phyloP scores from a whole-genome alignment of 2,113 vertebrate species.

The Lethenteron reissneri region DNA sequence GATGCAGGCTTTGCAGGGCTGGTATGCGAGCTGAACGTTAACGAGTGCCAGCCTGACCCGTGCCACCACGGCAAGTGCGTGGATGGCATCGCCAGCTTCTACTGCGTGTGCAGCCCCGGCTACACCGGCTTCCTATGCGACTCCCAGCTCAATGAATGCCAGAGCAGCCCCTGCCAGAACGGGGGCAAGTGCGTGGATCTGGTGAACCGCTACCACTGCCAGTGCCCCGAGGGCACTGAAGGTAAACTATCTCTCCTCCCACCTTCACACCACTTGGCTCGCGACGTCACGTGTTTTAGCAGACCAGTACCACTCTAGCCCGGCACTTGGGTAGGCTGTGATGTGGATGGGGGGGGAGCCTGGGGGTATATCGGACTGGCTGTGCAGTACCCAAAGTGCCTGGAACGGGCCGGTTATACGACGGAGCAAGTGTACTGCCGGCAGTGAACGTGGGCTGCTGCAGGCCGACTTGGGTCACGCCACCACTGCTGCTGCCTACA shows the following conservation, averaged over 20 bases:
- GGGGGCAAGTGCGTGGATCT: constrained; percentile 60
- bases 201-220: constrained; percentile 66
- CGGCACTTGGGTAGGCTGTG: no score
- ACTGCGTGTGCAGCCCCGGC: constrained; percentile 45
- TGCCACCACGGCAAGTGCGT: constrained; percentile 63
- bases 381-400: no score
- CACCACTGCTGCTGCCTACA: no score
- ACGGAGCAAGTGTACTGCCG: no score
- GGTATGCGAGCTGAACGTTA: constrained; percentile 50
- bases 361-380: no score
- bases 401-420: no score
- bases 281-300: no score
- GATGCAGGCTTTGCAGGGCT: constrained; percentile 45
- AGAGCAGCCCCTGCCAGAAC: constrained; percentile 63
- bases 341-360: no score
- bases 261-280: no score
- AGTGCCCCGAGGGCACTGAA: constrained; percentile 45
- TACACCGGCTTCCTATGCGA: constrained; percentile 72
- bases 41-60: constrained; percentile 59
- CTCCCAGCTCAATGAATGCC: constrained; percentile 56
- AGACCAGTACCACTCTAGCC: no score
- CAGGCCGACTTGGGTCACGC: no score
- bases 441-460: no score
- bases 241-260: constrained; percentile 20
- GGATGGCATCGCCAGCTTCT: constrained; percentile 63